Percentiles rank a stretch among this genome's conserved stretches.
Conservation (phyloP, 2,888 invertebrate genomes). For the Biston stratarius region DNA sequence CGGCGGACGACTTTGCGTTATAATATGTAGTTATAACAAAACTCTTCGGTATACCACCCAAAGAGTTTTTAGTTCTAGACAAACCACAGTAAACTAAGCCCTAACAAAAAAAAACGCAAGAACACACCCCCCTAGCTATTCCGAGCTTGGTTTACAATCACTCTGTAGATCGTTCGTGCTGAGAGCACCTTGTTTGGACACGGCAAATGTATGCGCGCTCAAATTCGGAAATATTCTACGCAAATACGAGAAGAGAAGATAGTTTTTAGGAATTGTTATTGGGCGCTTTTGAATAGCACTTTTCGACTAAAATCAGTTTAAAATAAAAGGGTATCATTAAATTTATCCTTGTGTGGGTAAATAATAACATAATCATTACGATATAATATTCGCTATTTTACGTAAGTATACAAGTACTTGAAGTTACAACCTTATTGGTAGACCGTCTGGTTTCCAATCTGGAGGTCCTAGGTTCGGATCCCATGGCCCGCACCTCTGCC, state of each 20-base stretch:
- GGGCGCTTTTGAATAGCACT: constrained; percentile 2
- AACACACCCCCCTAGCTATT: neutral
- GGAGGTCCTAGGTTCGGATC: too few relatives aligned
- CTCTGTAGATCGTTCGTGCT: constrained; percentile 18
- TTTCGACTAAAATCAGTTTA: neutral
- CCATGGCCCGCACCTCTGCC: too few relatives aligned
- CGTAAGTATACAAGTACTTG: too few relatives aligned
- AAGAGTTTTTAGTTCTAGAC: neutral
- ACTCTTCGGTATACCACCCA: too few relatives aligned
- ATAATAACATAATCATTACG: too few relatives aligned
- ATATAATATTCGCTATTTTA: too few relatives aligned
- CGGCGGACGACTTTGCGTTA: too few relatives aligned
- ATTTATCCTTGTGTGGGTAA: too few relatives aligned
- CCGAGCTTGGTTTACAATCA: constrained; percentile 20
- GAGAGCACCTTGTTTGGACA: constrained; percentile 32
- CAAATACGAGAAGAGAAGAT: constrained; percentile 13
- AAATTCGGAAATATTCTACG: constrained; percentile 26
- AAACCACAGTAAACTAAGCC: neutral
- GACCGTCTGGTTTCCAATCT: too few relatives aligned
- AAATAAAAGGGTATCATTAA: neutral
- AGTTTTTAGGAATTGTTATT: constrained; percentile 16
- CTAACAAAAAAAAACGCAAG: too few relatives aligned
- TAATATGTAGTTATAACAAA: too few relatives aligned
- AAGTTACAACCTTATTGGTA: too few relatives aligned
- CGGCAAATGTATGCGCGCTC: constrained; percentile 27